These are phyloP conservation scores for Phyllostomus hastatus DNA, from an alignment of 2,113 vertebrate genomes.

Conservation along the genomic window DNA sequence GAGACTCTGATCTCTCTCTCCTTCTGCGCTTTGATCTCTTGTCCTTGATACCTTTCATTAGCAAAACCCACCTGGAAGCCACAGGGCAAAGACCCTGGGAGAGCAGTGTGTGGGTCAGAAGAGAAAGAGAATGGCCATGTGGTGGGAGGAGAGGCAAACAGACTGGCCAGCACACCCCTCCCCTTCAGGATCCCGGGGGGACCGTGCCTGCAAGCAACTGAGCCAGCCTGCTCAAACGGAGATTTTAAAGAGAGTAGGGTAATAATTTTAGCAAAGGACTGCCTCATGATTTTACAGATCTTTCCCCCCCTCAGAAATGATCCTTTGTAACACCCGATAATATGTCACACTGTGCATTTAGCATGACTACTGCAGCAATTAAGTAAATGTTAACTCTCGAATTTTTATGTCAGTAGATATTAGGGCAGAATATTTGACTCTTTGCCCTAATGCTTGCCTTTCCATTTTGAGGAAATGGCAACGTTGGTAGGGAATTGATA, in stretches of 20 bases:
- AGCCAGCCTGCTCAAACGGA: background rate
- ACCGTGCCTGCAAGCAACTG: background rate
- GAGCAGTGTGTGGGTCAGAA: background rate
- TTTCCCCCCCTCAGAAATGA: background rate
- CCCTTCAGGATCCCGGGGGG: background rate
- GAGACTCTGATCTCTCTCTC: background rate
- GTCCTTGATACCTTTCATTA: background rate
- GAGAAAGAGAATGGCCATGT: background rate
- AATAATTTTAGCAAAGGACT: background rate
- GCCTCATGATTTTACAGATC: background rate
- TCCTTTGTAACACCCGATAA: constrained; percentile 47
- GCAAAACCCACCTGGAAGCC: background rate
- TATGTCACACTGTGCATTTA: constrained; percentile 53
- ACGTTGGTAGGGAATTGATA: constrained; percentile 26
- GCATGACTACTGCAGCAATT: constrained; percentile 52
- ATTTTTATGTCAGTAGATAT: constrained; percentile 34
- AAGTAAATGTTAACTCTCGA: constrained; percentile 63
- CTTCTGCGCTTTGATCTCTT: background rate
- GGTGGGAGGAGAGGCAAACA: background rate
- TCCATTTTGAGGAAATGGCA: constrained; percentile 47
- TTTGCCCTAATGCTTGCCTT: constrained; percentile 5
- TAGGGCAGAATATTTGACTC: constrained; percentile 52
- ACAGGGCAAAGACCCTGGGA: background rate
- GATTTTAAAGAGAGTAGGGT: background rate
- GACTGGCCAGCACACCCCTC: background rate